phyloP scores from a whole-genome alignment of 2,797 vertebrate genomes.

The Catostomus latipinnis region DNA sequence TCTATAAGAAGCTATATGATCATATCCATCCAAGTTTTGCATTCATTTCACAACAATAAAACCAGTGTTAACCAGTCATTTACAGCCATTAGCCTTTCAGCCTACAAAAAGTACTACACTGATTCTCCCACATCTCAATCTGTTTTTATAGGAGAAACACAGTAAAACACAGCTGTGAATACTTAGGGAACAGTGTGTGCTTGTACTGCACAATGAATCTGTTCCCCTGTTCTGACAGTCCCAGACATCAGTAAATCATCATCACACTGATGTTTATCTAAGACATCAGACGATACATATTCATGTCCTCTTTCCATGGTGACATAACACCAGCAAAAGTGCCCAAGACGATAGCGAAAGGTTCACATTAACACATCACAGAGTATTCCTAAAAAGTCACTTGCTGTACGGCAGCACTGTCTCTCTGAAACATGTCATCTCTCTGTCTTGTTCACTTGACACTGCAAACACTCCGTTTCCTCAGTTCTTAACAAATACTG shows the following conservation, averaged over 20 bases:
- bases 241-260: constrained; percentile 40
- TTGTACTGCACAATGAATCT: constrained; percentile 21
- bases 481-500: constrained; percentile 49
- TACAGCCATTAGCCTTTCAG: neutral
- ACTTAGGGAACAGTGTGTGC: constrained; percentile 21
- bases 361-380: constrained; percentile 44
- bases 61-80: neutral
- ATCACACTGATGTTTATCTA: constrained; percentile 37
- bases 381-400: constrained; percentile 39
- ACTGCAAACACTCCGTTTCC: constrained; percentile 36
- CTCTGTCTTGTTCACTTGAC: constrained; percentile 38
- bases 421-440: constrained; percentile 34
- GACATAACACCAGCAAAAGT: constrained; percentile 44
- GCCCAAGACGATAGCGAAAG: constrained; percentile 26
- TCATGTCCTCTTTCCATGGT: constrained; percentile 39
- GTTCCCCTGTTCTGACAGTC: neutral
- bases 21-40: too few species aligned
- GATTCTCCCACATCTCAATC: constrained; percentile 16
- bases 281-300: constrained; percentile 50
- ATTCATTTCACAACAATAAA: neutral
- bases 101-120: constrained; percentile 3
- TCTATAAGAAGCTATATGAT: too few species aligned
- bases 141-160: constrained; percentile 9
- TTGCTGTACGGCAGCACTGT: constrained; percentile 28
- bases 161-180: constrained; percentile 25